Evolutionary conservation across 30 jellyfish, hydroid and myxozoan genomes (phyloP), one percentile per base, ranked within the genome.

Genomic region (Rhopilema esculentum): DNA sequence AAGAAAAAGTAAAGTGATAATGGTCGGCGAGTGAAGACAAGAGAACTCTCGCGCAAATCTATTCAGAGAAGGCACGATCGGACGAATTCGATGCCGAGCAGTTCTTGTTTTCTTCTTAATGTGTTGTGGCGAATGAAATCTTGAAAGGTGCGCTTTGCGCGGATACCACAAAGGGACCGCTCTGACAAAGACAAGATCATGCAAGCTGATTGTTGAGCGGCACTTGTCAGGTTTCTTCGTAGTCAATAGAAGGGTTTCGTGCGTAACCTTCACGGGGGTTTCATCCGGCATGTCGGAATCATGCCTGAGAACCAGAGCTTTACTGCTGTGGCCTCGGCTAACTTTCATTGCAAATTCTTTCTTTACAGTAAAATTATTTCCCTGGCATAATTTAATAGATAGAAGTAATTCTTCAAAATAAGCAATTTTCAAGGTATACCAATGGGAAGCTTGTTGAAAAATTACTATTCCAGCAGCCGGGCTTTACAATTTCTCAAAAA

Each of bases 111-210:
- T 80, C 90, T 80, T 1, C 90, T 65, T 2, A 40, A 40, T 80
- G 90, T 80, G 90, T 80, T 80, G 90, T 80, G 90, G 90, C 90
- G 70, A 80, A 66, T 80, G 90, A 80, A 68, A 80, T 80, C 90
- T 80, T 66, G 90, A 80, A 80, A 80, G 90, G 90, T 80, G 82
- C 90, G 90, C 90, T 80, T 80, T 80, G 49, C 90, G 82, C 70
- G 90, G 40, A 80, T 66, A 80, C 90, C 90, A 80, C 90, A 80
- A 80, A 80, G 90, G 90, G 90, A 66, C 90, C 90, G 90, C 90
- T 80, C 68, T 66, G 81, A 80, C 90, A 80, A 80, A 80, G 90
- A 80, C 90, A 80, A 66, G 90, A 80, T 80, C 90, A 80, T 80
- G 90, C 90, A 80, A 53, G 75, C 82, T 80, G 80, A 80, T 80